These are phyloP conservation scores for Augiades crinisus DNA, from an alignment of 2,888 invertebrate genomes.

Conservation along the genomic window DNA sequence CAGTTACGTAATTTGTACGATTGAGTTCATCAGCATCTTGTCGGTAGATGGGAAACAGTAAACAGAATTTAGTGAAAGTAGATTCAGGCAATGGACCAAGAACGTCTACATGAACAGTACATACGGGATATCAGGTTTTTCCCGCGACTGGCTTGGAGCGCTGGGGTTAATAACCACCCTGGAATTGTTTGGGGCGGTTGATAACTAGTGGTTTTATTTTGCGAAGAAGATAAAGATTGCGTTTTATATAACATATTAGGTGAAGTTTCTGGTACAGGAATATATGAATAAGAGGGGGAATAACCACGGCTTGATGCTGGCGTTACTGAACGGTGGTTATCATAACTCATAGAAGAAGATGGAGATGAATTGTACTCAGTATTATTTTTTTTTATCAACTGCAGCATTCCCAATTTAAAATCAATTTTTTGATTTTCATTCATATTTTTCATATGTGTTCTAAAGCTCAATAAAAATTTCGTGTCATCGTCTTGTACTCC, in stretches of 20 bases:
- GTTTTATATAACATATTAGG: constrained; percentile 21
- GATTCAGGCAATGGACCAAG: constrained; percentile 1
- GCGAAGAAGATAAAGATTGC: constrained; percentile 3
- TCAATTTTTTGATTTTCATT: no score
- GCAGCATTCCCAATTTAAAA: no score
- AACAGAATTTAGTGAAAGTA: constrained; percentile 33
- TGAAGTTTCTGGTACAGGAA: constrained; percentile 18
- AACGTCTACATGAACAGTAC: constrained; percentile 25
- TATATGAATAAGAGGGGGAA: constrained; percentile 20
- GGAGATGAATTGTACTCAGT: constrained; percentile 22
- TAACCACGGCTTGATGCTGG: constrained; percentile 23
- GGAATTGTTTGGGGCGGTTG: constrained; percentile 4
- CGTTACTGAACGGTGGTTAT: constrained; percentile 4
- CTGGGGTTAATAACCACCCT: background rate
- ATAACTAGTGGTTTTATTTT: constrained; percentile 1
- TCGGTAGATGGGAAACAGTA: constrained; percentile 27
- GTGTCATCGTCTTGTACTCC: constrained; percentile 12
- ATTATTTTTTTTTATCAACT: constrained; percentile 25
- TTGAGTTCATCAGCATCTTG: constrained; percentile 33
- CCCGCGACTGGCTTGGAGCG: constrained; percentile 29
- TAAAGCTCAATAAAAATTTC: constrained; percentile 30
- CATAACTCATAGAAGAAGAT: constrained; percentile 19
- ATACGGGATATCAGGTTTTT: constrained; percentile 31
- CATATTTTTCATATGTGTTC: no score
- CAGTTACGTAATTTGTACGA: background rate